Base-by-base conservation (phyloP, 2,888 invertebrate species). In the Antheraea assamensis region DNA sequence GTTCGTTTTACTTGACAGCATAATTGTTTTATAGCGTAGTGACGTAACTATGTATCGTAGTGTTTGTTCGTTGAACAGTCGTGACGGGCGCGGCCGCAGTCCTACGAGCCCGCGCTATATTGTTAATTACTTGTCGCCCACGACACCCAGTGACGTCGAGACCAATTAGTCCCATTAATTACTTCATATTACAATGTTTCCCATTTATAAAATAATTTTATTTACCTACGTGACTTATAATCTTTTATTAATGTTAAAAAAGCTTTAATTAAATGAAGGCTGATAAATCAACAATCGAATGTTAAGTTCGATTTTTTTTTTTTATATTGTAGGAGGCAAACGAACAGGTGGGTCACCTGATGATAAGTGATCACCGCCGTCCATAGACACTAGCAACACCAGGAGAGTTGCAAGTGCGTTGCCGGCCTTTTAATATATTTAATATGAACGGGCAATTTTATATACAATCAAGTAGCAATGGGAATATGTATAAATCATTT, bases 61-160 rank as follows among this genome's bases (percentile, higher is more conserved):
- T 81, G 78, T 82, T 86, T 81, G 78, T 82, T 86, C 87, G 88
- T 87, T 87, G 86, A 87, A 83, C 77, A 86, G 84, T 77, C 81
- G 80, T 86, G 79, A 77, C 73, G 78, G 21, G 21, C 19, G 55
- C 61, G 77, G 79, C 21, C 19, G 42, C 61, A 77, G 79, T 79
- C 81, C 76, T 27, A 58, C 47, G 64, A 71, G 76, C 79, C 79
- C 81, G 76, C 81, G 79, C 79, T 79, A 78, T 81, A 80, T 76
- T 76, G 78, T 78, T 85, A 85, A 85, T 85, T 80, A 79, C 77
- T 78, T 78, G 77, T 75, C 78, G 75, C 80, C 79, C 78, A 78
- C 76, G 74, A 72, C 31, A 75, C 72, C 73, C 21, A 64, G 79
- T 89, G 87, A 90, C 90, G 90, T 89, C 90, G 88, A 78, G 73